Evolutionary conservation across 2,797 vertebrate genomes (phyloP), one percentile per base, ranked within the genome.

Genomic region (Acestrorhynchus altus): DNA sequence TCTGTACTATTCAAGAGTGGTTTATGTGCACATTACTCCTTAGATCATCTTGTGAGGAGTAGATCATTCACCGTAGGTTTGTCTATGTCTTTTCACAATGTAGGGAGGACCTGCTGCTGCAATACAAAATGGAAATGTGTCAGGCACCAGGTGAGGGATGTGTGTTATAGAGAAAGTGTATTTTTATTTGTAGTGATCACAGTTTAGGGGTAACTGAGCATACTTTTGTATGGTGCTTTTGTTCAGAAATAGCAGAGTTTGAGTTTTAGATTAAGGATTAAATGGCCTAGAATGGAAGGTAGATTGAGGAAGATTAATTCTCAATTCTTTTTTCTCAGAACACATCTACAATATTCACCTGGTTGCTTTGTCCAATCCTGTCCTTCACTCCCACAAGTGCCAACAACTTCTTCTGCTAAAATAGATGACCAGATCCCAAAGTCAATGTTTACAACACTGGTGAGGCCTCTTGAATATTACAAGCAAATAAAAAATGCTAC

Each of bases 101-200:
- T 72, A 84, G 81, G 81, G 28, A 77, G 67, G 79, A 57, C 75
- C 24, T 54, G 39, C 54, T 46, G 35, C 72, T 61, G 40, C 67
- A 49, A 12, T 28, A 51, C 61, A 26, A 67, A 69, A 81, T 46
- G 77, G 75, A 74, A 69, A 20, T 59, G 40, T 67, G 18, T 18
- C 76, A 68, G 56, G 46, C 51, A 60, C 57, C 65, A 78, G 83
- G 84, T 87, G 72, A 77, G 79, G n/a, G 71, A 69, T 42, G 69
- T 66, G 44, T 28, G 46, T 28, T 66, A 31, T 22, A 61, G 31
- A 7, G 8, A 49, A 57, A 42, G 18, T 15, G 46, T 46, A 18
- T n/a, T 72, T 44, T 8, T 44, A 26, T 67, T 49, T 26, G 13
- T n/a, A 2, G 24, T 65, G 11, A 26, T 42, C 8, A 20, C 39